A percentile compares a stretch with the other conserved stretches of the same genome.
Evolutionary conservation across 30 jellyfish, hydroid and myxozoan genomes (phyloP).

Genomic region (Clytia hemisphaerica): DNA sequence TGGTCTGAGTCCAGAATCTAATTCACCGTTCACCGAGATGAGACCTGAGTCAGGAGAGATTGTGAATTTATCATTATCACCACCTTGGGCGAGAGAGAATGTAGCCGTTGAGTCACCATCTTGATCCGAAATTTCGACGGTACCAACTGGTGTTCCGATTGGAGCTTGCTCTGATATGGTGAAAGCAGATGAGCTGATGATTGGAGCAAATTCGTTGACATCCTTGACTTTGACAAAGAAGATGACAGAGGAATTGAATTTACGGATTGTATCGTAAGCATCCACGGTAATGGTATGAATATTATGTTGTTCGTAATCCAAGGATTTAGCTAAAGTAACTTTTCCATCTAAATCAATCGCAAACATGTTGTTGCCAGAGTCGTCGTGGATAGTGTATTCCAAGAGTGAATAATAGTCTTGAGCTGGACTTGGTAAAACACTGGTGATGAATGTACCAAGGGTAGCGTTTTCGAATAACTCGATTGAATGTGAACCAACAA

Average conservation of each 20-base stretch:
- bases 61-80: conserved; percentile 37
- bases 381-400: not conserved
- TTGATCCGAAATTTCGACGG: conserved; percentile 41
- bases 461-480: conserved; percentile 38
- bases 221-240: conserved; percentile 54
- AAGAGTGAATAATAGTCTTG: not conserved
- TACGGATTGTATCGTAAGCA: conserved; percentile 55
- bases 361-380: conserved; percentile 38
- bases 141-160: conserved; percentile 42
- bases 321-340: conserved; percentile 24
- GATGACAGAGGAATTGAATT: conserved; percentile 31
- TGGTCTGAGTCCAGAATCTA: conserved; percentile 22
- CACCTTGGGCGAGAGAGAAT: conserved; percentile 39
- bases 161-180: conserved; percentile 66
- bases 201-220: conserved; percentile 48
- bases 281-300: conserved; percentile 45
- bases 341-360: conserved; percentile 46
- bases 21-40: conserved; percentile 31
- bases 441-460: conserved; percentile 30
- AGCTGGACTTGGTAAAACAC: not conserved
- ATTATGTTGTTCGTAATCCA: conserved; percentile 50
- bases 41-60: conserved; percentile 72
- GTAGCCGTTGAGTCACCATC: conserved; percentile 38
- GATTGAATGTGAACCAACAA: not conserved
- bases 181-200: conserved; percentile 14